A percentile compares a stretch with the other conserved stretches of the same genome.
phyloP scores from a whole-genome alignment of 2,888 invertebrate species.

The Torymus tubicola region DNA sequence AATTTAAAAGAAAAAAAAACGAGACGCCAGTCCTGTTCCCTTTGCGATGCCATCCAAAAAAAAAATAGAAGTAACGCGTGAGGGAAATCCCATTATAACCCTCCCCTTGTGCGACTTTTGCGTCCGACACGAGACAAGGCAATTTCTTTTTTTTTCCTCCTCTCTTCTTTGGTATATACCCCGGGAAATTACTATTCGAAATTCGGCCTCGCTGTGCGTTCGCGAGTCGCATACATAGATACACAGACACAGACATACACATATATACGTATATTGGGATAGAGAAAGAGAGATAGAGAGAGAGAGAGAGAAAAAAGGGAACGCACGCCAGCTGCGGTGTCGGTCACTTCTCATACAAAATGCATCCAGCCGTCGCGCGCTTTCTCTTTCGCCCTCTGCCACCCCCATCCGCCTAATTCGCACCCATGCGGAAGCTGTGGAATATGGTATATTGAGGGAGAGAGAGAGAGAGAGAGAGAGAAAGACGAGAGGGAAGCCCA shows the following conservation, averaged over 20 bases:
- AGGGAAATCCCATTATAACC: too few relatives aligned
- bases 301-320: constrained; percentile 16
- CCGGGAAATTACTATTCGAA: constrained; percentile 35
- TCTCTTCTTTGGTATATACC: not conserved
- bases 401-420: constrained; percentile 10
- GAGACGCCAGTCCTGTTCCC: not conserved
- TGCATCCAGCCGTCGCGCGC: constrained; percentile 27
- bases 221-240: not conserved
- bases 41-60: too few relatives aligned
- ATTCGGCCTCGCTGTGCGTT: constrained; percentile 14
- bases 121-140: constrained; percentile 10
- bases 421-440: constrained; percentile 7
- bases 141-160: constrained; percentile 24
- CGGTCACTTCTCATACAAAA: constrained; percentile 38
- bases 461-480: too few relatives aligned
- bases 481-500: too few relatives aligned
- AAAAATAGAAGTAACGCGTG: too few relatives aligned
- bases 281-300: not conserved
- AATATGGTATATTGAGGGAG: too few relatives aligned
- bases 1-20: not conserved
- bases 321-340: constrained; percentile 20
- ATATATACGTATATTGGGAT: too few relatives aligned
- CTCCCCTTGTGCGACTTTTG: not conserved
- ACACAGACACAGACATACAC: too few relatives aligned
- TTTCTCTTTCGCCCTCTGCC: constrained; percentile 13